Percentiles rank a stretch among this genome's conserved stretches.
These are phyloP conservation scores for Seira musarum DNA, from an alignment of 2,888 invertebrate genomes.

Conservation along the genomic window DNA sequence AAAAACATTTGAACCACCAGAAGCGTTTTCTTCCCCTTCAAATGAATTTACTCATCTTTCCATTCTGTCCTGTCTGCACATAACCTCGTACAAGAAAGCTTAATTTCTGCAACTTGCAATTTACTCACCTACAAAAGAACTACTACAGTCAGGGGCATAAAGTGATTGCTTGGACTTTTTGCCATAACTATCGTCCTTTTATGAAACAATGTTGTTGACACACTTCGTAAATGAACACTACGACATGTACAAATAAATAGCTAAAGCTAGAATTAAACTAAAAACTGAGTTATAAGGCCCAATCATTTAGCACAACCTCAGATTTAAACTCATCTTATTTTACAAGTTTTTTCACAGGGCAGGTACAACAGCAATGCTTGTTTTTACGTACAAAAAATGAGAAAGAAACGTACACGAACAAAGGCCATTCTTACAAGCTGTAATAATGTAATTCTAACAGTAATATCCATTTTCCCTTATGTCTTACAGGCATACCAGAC, in stretches of 20 bases:
- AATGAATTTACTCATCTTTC: too few species aligned
- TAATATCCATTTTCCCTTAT: not conserved
- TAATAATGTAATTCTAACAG: not conserved
- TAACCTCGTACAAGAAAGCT: not conserved
- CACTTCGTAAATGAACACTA: not conserved
- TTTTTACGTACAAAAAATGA: not conserved
- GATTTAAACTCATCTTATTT: not conserved
- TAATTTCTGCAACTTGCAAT: constrained; percentile 22
- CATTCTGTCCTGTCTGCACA: not conserved
- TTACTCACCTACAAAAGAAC: not conserved
- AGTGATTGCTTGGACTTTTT: not conserved
- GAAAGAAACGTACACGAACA: not conserved
- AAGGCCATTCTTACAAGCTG: not conserved
- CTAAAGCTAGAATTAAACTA: not conserved
- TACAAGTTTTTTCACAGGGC: too few species aligned
- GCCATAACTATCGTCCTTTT: not conserved
- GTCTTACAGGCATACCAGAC: not conserved
- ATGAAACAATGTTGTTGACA: not conserved
- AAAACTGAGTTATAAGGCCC: not conserved
- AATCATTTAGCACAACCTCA: not conserved
- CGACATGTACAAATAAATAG: not conserved
- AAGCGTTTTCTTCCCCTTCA: too few species aligned
- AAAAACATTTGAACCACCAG: not conserved
- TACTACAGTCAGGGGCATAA: constrained; percentile 35
- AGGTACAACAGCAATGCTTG: too few species aligned